A percentile compares a stretch with the other conserved stretches of the same genome.
Conservation (phyloP, 2,888 invertebrate species). For the Drosophila monieri region DNA sequence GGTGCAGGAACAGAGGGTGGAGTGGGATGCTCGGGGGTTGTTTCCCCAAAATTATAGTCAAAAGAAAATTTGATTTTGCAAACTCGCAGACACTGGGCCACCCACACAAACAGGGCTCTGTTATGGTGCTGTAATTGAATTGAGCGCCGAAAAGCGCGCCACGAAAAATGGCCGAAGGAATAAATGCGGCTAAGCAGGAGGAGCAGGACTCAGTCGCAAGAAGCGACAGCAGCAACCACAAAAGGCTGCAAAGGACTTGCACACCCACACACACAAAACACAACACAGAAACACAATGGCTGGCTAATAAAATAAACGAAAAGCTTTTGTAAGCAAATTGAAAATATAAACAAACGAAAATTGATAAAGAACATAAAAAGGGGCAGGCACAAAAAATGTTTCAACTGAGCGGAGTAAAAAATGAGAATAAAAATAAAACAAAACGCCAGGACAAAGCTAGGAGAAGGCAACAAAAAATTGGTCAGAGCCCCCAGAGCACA, state of each 20-base stretch:
- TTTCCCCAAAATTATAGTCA: conserved; percentile 65
- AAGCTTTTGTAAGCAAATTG: conserved; percentile 81
- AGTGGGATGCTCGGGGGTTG: conserved; percentile 2
- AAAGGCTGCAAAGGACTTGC: conserved; percentile 44
- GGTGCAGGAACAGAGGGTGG: conserved; percentile 36
- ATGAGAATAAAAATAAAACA: conserved; percentile 63
- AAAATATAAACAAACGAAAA: conserved; percentile 80
- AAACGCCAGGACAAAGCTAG: conserved; percentile 36
- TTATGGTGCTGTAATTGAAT: conserved; percentile 66
- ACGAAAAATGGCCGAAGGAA: conserved; percentile 37
- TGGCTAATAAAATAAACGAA: conserved; percentile 79
- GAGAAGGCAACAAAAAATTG: conserved; percentile 56
- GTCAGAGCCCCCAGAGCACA: conserved; percentile 30
- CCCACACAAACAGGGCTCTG: conserved; percentile 7
- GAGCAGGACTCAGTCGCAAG: too few relatives aligned
- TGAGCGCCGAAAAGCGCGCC: conserved; percentile 72
- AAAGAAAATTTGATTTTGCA: conserved; percentile 71
- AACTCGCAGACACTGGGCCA: conserved; percentile 46
- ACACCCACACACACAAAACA: conserved; percentile 6
- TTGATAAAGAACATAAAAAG: conserved; percentile 55
- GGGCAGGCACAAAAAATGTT: conserved; percentile 13
- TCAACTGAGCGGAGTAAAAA: conserved; percentile 45
- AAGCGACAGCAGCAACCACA: conserved; percentile 46
- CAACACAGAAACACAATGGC: conserved; percentile 58
- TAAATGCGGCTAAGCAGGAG: conserved; percentile 17